Evolutionary conservation across 2,888 invertebrate genomes (phyloP), one percentile per base, ranked within the genome.

Genomic region (Mesorhabditis sp.): DNA sequence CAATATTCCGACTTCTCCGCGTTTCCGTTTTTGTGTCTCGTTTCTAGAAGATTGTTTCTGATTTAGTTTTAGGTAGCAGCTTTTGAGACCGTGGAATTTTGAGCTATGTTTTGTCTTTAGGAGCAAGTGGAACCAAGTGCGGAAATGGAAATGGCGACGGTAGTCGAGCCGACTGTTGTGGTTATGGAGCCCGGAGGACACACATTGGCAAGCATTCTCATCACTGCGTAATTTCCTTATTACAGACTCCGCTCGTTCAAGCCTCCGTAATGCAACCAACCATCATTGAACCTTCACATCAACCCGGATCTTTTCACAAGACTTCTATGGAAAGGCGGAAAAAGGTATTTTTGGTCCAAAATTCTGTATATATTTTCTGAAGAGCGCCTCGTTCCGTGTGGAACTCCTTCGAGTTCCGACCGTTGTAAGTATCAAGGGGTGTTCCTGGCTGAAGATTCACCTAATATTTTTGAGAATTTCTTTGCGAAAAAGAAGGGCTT

Each of bases 201-300:
- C 58, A n/a, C 58, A 50, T 50, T 50, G 58, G 7, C 58, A 10
- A 50, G n/a, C 58, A 50, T n/a, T 10, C n/a, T 50, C 58, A 50
- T n/a, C 58, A 50, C n/a, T 50, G 7, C 10, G 10, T 50, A 50
- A 50, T 13, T 50, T 50, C 10, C 13, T 64, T 45, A 69, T 65
- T 69, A 44, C 63, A 67, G n/a, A 42, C 69, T 5, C 43, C 69
- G 4, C 58, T 67, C 4, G 58, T 70, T 10, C 64, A 72, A 44
- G 45, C 67, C 5, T 62, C 58, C 28, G 43, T 15, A 41, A 75
- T 62, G 50, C 73, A 73, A 28, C 73, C 73, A 45, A 65, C 73
- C 10, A 73, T 73, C 43, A 70, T 73, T 45, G 74, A 73, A 58
- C 73, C 73, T 7, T 45, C 68, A 15, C 15, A 28, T 28, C 28